These are phyloP conservation scores for Epinotia nisella DNA, from an alignment of 2,888 invertebrate genomes.

Conservation along the genomic window DNA sequence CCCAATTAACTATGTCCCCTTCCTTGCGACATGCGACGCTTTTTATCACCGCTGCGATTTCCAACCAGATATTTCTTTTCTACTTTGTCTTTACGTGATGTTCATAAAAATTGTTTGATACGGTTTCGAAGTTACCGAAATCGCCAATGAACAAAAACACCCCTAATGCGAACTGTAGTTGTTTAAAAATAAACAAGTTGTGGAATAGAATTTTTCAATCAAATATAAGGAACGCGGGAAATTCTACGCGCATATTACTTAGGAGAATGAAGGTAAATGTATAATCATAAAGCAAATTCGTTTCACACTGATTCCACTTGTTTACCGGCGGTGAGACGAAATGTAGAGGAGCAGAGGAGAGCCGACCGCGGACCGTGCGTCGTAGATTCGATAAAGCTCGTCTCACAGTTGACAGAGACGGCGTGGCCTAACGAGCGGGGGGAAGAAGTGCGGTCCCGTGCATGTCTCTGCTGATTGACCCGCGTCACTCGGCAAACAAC, in stretches of 20 bases:
- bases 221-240: background rate
- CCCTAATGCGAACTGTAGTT: background rate
- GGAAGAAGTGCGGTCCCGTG: constrained; percentile 85
- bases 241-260: background rate
- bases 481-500: constrained; percentile 85
- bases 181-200: background rate
- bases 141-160: background rate
- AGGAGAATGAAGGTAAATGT: constrained; percentile 2
- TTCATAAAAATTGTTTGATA: constrained; percentile 55
- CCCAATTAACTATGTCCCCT: constrained; percentile 67
- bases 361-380: constrained; percentile 82
- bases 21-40: constrained; percentile 44
- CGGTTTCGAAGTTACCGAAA: background rate
- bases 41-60: constrained; percentile 43
- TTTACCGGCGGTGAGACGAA: constrained; percentile 80
- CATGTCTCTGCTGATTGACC: constrained; percentile 85
- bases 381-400: constrained; percentile 85
- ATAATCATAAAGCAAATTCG: constrained; percentile 62
- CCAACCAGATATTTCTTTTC: constrained; percentile 46
- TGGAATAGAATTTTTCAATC: background rate
- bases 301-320: constrained; percentile 81
- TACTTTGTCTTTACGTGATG: constrained; percentile 64
- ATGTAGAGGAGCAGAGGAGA: constrained; percentile 68
- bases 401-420: constrained; percentile 83
- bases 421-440: constrained; percentile 78